These are phyloP conservation scores for Eriocheir sinensis DNA, from an alignment of 1,140 invertebrate genomes.

Conservation along the genomic window DNA sequence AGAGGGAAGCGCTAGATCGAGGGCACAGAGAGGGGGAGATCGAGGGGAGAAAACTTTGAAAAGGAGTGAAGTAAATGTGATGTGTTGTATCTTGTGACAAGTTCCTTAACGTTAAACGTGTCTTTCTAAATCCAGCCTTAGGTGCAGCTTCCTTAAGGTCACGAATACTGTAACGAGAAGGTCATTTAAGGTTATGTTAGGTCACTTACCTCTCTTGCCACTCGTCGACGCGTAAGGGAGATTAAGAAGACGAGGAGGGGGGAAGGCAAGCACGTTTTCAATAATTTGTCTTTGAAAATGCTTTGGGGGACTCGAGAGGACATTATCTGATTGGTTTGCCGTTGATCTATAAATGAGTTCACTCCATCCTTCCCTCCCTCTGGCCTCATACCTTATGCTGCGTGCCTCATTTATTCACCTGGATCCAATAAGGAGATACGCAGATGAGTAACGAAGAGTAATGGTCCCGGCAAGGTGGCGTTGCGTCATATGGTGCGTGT, in stretches of 20 bases:
- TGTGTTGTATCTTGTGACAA: neutral
- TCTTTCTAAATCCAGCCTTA: neutral
- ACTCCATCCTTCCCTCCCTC: too few relatives aligned
- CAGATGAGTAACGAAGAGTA: neutral
- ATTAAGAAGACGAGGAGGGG: neutral
- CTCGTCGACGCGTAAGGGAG: neutral
- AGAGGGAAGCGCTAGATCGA: neutral
- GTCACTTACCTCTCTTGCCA: too few relatives aligned
- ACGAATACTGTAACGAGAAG: neutral
- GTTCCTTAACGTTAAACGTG: neutral
- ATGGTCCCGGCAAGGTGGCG: neutral
- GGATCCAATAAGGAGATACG: neutral
- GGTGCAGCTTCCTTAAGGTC: neutral
- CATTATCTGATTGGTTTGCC: conserved; percentile 16
- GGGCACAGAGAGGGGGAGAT: neutral
- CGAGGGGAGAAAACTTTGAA: neutral
- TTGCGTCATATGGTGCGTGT: too few relatives aligned
- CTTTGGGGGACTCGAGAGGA: neutral
- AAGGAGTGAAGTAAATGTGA: too few relatives aligned
- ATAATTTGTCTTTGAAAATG: conserved; percentile 18
- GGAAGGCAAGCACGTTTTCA: neutral
- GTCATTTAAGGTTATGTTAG: neutral
- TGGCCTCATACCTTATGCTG: neutral
- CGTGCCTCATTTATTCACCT: neutral
- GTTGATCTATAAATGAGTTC: conserved; percentile 25